Conservation (phyloP, 2,797 vertebrate genomes). For the Clamator glandarius region DNA sequence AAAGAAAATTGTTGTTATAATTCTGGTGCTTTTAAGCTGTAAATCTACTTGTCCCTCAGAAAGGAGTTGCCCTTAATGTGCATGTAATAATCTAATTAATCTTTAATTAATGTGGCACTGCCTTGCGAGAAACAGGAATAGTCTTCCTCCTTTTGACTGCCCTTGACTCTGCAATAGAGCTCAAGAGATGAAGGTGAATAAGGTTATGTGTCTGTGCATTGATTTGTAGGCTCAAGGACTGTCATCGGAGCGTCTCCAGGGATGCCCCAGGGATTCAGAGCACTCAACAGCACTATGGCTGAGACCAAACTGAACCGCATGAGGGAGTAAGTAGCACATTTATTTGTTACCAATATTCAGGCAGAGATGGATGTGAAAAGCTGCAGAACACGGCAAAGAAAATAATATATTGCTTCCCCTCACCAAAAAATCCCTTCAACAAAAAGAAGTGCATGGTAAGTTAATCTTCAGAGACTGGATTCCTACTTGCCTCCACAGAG, state of each 20-base stretch:
- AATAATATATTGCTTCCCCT: not conserved
- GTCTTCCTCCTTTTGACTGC: constrained; percentile 40
- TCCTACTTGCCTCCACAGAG: not conserved
- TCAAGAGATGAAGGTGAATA: constrained; percentile 41
- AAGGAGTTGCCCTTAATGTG: constrained; percentile 43
- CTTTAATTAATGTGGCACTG: constrained; percentile 58
- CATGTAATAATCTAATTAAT: constrained; percentile 47
- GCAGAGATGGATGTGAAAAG: not conserved
- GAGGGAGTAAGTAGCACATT: constrained; percentile 78
- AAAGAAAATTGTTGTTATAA: not conserved
- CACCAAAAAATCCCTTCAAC: not conserved
- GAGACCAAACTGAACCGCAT: constrained; percentile 73
- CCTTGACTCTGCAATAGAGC: constrained; percentile 39
- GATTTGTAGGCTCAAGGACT: constrained; percentile 74
- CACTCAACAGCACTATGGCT: constrained; percentile 69
- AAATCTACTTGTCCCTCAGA: constrained; percentile 29
- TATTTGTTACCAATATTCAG: not conserved
- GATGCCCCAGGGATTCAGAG: constrained; percentile 18
- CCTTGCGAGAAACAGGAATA: constrained; percentile 31
- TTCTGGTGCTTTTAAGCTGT: constrained; percentile 19
- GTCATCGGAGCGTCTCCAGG: constrained; percentile 46
- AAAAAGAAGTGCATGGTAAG: not conserved
- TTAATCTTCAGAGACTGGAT: not conserved
- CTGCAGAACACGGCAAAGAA: not conserved
- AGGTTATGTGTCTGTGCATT: constrained; percentile 69